These are phyloP conservation scores for Limanda limanda DNA, from an alignment of 2,113 vertebrate genomes.

Conservation along the genomic window DNA sequence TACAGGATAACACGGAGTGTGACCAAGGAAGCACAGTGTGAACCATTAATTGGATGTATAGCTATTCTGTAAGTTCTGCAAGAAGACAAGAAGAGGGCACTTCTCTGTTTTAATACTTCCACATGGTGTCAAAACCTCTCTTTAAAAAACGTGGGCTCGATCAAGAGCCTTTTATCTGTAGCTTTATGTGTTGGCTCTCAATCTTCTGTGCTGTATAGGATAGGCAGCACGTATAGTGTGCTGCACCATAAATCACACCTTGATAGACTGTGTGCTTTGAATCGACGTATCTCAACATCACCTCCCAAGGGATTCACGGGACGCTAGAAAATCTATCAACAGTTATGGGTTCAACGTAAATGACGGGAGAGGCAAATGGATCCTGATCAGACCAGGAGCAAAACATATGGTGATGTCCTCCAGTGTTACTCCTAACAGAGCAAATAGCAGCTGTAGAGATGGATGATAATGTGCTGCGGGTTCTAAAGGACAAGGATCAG, in stretches of 20 bases:
- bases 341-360: slow-evolving; percentile 53
- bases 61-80: neutral
- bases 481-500: neutral
- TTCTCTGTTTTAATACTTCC: neutral
- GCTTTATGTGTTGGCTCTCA: slow-evolving; percentile 13
- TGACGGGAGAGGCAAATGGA: slow-evolving; percentile 33
- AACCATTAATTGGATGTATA: slow-evolving; percentile 36
- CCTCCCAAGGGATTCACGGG: slow-evolving; percentile 19
- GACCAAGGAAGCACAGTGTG: slow-evolving; percentile 24
- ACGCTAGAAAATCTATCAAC: slow-evolving; percentile 52
- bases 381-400: slow-evolving; percentile 36
- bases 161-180: slow-evolving; percentile 14
- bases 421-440: neutral
- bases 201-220: slow-evolving; percentile 1
- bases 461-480: neutral
- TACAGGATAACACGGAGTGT: slow-evolving; percentile 31
- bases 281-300: slow-evolving; percentile 50
- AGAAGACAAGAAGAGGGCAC: neutral
- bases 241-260: slow-evolving; percentile 47
- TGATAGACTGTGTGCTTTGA: slow-evolving; percentile 32
- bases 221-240: slow-evolving; percentile 4
- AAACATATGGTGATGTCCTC: slow-evolving; percentile 15
- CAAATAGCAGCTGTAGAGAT: slow-evolving; percentile 2
- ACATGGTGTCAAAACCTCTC: neutral
- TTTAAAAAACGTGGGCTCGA: neutral